Conservation (phyloP, 2,888 invertebrate species). For the Hydrotaea cyrtoneurina region DNA sequence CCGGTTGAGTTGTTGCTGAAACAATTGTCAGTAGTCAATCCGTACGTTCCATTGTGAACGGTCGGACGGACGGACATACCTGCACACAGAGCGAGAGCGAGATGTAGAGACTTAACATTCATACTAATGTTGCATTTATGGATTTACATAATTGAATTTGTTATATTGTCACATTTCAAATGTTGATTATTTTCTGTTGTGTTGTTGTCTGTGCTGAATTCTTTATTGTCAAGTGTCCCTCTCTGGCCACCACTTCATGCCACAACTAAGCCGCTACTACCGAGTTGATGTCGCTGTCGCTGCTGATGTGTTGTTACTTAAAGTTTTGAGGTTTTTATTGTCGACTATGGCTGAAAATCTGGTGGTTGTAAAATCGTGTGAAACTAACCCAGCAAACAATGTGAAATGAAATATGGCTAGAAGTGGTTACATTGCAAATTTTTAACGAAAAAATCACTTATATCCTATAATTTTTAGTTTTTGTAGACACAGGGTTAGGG, state of each 20-base stretch:
- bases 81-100: background rate
- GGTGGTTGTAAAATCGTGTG: conserved; percentile 36
- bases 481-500: no score
- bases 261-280: background rate
- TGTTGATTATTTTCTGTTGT: conserved; percentile 61
- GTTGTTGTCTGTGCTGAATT: conserved; percentile 51
- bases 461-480: no score
- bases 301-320: conserved; percentile 56
- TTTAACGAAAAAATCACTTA: no score
- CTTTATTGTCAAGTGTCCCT: conserved; percentile 55
- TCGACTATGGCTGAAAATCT: conserved; percentile 23
- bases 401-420: background rate
- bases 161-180: conserved; percentile 78
- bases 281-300: conserved; percentile 16
- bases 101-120: conserved; percentile 18
- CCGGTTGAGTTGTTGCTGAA: conserved; percentile 29
- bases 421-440: no score
- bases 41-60: conserved; percentile 26
- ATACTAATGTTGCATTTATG: conserved; percentile 70
- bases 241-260: conserved; percentile 7
- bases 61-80: conserved; percentile 7
- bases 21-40: conserved; percentile 42
- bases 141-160: conserved; percentile 80
- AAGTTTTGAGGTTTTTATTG: conserved; percentile 38
- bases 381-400: background rate